These are phyloP conservation scores for Sphaeramia orbicularis DNA, from an alignment of 2,797 vertebrate genomes.

Conservation along the genomic window DNA sequence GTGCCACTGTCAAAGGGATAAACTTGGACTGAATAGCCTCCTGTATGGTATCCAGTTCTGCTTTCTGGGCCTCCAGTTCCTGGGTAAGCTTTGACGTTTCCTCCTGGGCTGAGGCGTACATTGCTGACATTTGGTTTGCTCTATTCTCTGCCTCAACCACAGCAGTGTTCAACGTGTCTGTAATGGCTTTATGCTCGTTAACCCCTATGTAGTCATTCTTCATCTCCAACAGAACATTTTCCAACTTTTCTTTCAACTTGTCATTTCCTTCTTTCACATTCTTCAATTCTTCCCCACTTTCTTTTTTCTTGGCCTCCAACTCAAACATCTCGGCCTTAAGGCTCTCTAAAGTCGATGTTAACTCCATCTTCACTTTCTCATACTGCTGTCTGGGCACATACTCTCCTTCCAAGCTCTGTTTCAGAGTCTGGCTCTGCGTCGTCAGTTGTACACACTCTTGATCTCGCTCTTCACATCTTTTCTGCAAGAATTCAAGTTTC, in stretches of 20 bases:
- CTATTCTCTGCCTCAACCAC: conserved; percentile 78
- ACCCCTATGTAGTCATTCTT: conserved; percentile 81
- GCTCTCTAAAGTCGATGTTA: conserved; percentile 85
- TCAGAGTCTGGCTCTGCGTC: conserved; percentile 83
- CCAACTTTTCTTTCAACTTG: conserved; percentile 83
- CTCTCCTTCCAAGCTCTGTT: conserved; percentile 83
- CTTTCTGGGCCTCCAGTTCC: conserved; percentile 92
- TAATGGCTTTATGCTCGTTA: conserved; percentile 82
- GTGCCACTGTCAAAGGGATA: conserved; percentile 83
- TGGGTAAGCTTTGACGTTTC: conserved; percentile 85
- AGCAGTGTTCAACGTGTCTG: conserved; percentile 68
- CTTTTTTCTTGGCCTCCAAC: conserved; percentile 80
- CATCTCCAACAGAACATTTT: conserved; percentile 80
- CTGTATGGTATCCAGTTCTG: conserved; percentile 93
- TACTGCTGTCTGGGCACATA: conserved; percentile 86
- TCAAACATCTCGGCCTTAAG: conserved; percentile 84
- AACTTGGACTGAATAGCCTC: conserved; percentile 93
- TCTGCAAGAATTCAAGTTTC: conserved; percentile 83
- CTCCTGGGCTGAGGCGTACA: conserved; percentile 80
- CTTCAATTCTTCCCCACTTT: conserved; percentile 81
- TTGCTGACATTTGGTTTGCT: conserved; percentile 60
- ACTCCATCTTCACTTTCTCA: conserved; percentile 81
- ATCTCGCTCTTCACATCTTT: conserved; percentile 81
- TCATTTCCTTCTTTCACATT: conserved; percentile 87
- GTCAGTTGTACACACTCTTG: conserved; percentile 77